Percentiles rank a stretch among this genome's conserved stretches.
Evolutionary conservation across 2,888 invertebrate genomes (phyloP).

Genomic region (Polyploca ridens): DNA sequence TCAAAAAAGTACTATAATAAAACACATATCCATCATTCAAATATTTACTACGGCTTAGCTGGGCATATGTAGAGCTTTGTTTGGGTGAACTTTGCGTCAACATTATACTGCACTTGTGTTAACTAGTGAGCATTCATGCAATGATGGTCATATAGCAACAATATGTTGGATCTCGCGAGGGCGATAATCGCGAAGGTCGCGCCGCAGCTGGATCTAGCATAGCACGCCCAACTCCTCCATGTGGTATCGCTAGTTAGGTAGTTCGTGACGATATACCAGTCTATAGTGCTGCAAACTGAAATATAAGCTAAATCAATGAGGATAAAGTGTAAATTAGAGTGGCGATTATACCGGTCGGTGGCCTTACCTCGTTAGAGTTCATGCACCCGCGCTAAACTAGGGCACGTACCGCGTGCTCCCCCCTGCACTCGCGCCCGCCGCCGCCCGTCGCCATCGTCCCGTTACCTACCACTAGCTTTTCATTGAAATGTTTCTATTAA

Average conservation of each 20-base stretch:
- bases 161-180: conserved; percentile 57
- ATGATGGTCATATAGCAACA: conserved; percentile 29
- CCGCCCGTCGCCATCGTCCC: conserved; percentile 54
- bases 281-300: conserved; percentile 44
- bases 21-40: background rate
- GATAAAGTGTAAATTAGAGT: conserved; percentile 64
- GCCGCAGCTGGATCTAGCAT: conserved; percentile 77
- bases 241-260: conserved; percentile 76
- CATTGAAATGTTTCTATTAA: conserved; percentile 76
- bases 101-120: conserved; percentile 6
- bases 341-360: conserved; percentile 73
- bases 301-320: conserved; percentile 39
- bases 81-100: background rate
- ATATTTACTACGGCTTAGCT: background rate
- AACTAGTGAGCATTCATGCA: conserved; percentile 17
- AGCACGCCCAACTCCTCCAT: conserved; percentile 72
- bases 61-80: background rate
- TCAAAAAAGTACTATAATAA: no score
- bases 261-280: conserved; percentile 75
- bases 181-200: conserved; percentile 79
- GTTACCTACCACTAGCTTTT: conserved; percentile 79
- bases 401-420: conserved; percentile 78
- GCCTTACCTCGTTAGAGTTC: conserved; percentile 85
- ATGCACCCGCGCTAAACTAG: conserved; percentile 83
- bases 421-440: conserved; percentile 47